These are phyloP conservation scores for Dunckerocampus dactyliophorus DNA, from an alignment of 2,113 vertebrate species.

Conservation along the genomic window DNA sequence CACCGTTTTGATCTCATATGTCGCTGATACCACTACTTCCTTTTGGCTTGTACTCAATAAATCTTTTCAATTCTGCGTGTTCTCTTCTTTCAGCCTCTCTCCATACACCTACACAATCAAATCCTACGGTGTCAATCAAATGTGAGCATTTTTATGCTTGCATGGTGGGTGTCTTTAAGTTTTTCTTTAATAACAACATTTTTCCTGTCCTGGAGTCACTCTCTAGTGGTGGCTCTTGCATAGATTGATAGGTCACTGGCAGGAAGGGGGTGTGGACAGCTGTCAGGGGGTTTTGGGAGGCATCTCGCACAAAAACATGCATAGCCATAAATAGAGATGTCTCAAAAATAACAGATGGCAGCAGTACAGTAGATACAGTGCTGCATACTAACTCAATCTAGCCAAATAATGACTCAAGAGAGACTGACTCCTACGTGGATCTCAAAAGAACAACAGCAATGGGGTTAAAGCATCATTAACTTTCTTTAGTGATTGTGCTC, in stretches of 20 bases:
- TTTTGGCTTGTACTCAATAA: conserved; percentile 59
- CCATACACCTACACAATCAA: background rate
- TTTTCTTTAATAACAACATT: too few species aligned
- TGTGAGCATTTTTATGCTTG: too few species aligned
- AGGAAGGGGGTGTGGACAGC: background rate
- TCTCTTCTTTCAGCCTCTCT: background rate
- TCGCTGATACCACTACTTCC: background rate
- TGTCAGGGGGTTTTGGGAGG: background rate
- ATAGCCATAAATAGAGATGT: background rate
- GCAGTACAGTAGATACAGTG: background rate
- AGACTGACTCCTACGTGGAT: background rate
- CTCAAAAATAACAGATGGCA: background rate
- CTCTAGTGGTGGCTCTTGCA: too few species aligned
- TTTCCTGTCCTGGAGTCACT: too few species aligned
- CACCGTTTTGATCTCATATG: background rate
- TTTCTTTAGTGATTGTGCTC: too few species aligned
- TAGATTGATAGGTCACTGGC: too few species aligned
- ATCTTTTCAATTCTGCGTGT: conserved; percentile 35
- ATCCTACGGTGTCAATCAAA: background rate
- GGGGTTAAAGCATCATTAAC: too few species aligned
- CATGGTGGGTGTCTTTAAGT: too few species aligned
- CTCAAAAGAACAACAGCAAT: too few species aligned
- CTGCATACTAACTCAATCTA: background rate
- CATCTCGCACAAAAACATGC: background rate
- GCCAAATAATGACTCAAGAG: background rate